Percentiles rank a stretch among this genome's conserved stretches.
Conservation (phyloP, 2,113 vertebrate species). For the Embiotoca jacksoni region DNA sequence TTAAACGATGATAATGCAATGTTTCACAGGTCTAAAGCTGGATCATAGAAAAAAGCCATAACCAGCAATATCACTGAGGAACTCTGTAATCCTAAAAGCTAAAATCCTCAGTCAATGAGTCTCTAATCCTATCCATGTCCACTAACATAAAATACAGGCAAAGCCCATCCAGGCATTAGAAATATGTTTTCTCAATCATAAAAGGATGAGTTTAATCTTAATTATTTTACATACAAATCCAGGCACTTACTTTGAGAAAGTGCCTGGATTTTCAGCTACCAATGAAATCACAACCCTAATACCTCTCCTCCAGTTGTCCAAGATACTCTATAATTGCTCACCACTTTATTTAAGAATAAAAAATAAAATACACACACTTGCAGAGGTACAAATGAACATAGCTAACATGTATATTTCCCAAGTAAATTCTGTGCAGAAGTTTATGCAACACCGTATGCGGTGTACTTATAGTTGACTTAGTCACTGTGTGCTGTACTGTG, state of each 20-base stretch:
- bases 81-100: slow-evolving; percentile 85
- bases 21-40: slow-evolving; percentile 79
- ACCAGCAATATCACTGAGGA: slow-evolving; percentile 82
- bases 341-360: background rate
- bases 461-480: slow-evolving; percentile 44
- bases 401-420: slow-evolving; percentile 5
- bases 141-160: slow-evolving; percentile 81
- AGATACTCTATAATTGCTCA: background rate
- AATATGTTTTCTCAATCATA: slow-evolving; percentile 75
- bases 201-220: slow-evolving; percentile 77
- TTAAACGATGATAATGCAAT: slow-evolving; percentile 61
- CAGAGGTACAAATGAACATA: background rate
- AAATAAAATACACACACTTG: background rate
- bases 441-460: slow-evolving; percentile 14
- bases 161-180: slow-evolving; percentile 63
- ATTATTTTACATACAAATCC: slow-evolving; percentile 69
- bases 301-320: background rate
- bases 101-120: slow-evolving; percentile 82
- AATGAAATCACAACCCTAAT: slow-evolving; percentile 19
- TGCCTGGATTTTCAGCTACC: slow-evolving; percentile 67
- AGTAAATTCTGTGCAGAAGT: slow-evolving; percentile 15
- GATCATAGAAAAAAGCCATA: slow-evolving; percentile 79
- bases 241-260: slow-evolving; percentile 61
- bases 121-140: slow-evolving; percentile 82
- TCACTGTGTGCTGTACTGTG: slow-evolving; percentile 57